phyloP scores from a whole-genome alignment of 2,797 vertebrate genomes.

The Sitta carolinensis region DNA sequence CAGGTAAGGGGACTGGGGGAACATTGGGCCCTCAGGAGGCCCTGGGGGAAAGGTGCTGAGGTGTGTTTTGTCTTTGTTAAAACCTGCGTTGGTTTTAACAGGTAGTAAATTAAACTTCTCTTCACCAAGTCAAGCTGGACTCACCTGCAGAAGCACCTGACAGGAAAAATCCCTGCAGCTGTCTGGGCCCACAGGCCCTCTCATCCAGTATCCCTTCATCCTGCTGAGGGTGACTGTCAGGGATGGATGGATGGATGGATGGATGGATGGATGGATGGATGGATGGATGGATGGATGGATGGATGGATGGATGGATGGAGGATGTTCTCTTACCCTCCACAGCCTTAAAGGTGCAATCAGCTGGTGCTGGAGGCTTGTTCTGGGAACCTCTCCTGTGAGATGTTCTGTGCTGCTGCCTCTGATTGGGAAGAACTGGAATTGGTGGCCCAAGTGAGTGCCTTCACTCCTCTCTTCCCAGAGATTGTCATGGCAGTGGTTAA shows the following conservation, averaged over 20 bases:
- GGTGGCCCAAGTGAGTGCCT: background rate
- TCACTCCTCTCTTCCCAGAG: background rate
- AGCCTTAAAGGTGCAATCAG: background rate
- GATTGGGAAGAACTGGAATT: background rate
- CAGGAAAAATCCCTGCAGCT: background rate
- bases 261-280: background rate
- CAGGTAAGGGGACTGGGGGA: background rate
- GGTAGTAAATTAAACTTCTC: background rate
- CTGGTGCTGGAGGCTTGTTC: rapidly evolving
- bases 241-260: background rate
- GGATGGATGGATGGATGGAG: background rate
- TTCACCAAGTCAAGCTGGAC: rapidly evolving
- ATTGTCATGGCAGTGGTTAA: background rate
- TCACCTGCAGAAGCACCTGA: background rate
- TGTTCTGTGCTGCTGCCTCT: background rate
- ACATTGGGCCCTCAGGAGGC: rapidly evolving
- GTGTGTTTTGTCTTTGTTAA: background rate
- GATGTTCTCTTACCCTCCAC: background rate
- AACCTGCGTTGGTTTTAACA: rapidly evolving
- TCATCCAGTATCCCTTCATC: rapidly evolving
- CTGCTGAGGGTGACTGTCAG: background rate
- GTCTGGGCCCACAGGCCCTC: background rate
- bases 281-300: background rate
- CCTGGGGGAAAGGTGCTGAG: rapidly evolving
- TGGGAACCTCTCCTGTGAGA: background rate